Evolutionary conservation across 2,797 vertebrate genomes (phyloP).

Genomic region (Aselliscus stoliczkanus): DNA sequence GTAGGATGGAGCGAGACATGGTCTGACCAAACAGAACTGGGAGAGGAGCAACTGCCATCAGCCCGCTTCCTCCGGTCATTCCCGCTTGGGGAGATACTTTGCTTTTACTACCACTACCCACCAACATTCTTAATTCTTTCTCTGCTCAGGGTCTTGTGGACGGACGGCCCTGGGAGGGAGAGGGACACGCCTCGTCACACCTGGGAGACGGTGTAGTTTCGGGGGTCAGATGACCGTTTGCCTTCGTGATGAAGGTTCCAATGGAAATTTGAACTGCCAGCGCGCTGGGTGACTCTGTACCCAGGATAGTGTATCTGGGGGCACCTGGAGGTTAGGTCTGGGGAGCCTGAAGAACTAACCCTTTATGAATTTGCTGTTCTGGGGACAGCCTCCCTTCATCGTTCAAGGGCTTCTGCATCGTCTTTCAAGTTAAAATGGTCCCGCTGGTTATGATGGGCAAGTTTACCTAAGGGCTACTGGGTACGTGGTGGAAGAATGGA

Average conservation of each 20-base stretch:
- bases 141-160: constrained; percentile 53
- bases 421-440: constrained; percentile 79
- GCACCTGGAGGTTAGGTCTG: constrained; percentile 67
- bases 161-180: constrained; percentile 56
- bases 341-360: constrained; percentile 32
- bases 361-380: constrained; percentile 73
- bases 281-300: constrained; percentile 39
- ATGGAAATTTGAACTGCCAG: constrained; percentile 73
- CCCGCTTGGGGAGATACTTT: constrained; percentile 68
- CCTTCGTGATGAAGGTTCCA: constrained; percentile 70
- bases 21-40: constrained; percentile 12
- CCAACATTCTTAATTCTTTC: constrained; percentile 55
- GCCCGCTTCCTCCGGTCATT: constrained; percentile 47
- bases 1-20: constrained; percentile 55
- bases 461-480: constrained; percentile 80
- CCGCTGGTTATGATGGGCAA: constrained; percentile 72
- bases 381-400: constrained; percentile 70
- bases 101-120: constrained; percentile 28
- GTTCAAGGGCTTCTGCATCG: constrained; percentile 72
- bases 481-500: constrained; percentile 58
- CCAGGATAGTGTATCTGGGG: constrained; percentile 66
- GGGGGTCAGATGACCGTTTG: constrained; percentile 67
- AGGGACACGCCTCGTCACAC: constrained; percentile 61
- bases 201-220: constrained; percentile 73
- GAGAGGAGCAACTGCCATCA: constrained; percentile 29